Conservation (phyloP, 2,888 invertebrate species). For the Prostheceraeus crozeri region DNA sequence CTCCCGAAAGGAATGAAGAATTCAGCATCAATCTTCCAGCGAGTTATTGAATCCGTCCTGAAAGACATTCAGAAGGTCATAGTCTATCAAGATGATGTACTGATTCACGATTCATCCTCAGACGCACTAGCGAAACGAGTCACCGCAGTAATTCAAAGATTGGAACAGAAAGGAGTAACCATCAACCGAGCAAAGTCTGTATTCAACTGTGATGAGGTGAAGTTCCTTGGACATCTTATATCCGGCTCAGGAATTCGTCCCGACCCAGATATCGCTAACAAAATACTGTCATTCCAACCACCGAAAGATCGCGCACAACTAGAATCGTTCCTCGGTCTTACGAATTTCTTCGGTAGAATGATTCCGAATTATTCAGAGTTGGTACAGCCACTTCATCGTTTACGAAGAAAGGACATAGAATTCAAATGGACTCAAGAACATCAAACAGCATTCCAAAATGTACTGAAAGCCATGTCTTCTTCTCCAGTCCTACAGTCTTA, state of each 20-base stretch:
- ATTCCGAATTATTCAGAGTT: conserved; percentile 29
- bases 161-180: conserved; percentile 30
- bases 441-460: conserved; percentile 21
- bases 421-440: conserved; percentile 27
- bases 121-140: conserved; percentile 25
- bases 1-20: conserved; percentile 31
- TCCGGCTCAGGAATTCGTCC: conserved; percentile 28
- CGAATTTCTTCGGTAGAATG: conserved; percentile 26
- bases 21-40: conserved; percentile 31
- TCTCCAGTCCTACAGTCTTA: conserved; percentile 32
- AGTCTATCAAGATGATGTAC: conserved; percentile 36
- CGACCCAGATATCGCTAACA: conserved; percentile 28
- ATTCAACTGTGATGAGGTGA: conserved; percentile 16
- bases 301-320: conserved; percentile 28
- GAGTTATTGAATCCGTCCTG: conserved; percentile 27
- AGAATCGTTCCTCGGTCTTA: conserved; percentile 31
- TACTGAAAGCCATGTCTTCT: conserved; percentile 20
- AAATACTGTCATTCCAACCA: not conserved
- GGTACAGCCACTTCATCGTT: conserved; percentile 19
- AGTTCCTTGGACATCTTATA: conserved; percentile 28
- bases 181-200: too few relatives aligned
- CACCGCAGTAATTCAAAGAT: conserved; percentile 6
- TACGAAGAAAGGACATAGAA: conserved; percentile 9
- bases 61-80: conserved; percentile 16
- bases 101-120: conserved; percentile 4